Base-by-base conservation (phyloP, 2,113 vertebrate genomes). In the Acrocephalus arundinaceus region DNA sequence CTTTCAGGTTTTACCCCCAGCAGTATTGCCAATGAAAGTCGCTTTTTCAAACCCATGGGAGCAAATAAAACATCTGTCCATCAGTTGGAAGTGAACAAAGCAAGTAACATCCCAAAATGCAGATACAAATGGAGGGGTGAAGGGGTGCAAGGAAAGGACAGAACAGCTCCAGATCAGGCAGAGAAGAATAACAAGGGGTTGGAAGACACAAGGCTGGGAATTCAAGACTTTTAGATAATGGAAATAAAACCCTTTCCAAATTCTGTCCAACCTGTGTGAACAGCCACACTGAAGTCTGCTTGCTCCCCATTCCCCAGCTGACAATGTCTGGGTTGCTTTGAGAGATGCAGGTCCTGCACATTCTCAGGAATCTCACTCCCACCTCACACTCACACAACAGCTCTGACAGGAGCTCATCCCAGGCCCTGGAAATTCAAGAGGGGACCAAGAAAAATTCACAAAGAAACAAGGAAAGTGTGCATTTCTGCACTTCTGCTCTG, bases 11-110 rank as follows among this genome's bases (percentile, higher is more conserved):
- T 73, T 77, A 74, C 3, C 55, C 59, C 4, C 13, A 74, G 51
- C 15, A 39, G 11, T 24, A 39, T 24, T 90, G 18, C 31, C n/a
- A 46, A 7, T 6, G 25, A 33, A 76, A 74, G 21, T 9, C 2
- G 1, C 24, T 68, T 78, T 77, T 63, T 63, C 48, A 81, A 81
- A 30, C 6, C 33, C 57, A 18, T 1, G 6, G n/a, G 10, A 49
- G 28, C 45, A 80, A 84, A 84, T n/a, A 77, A 76, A 82, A 52
- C 33, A 54, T 24, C 12, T 10, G 15, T 15, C 33, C 19, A 22
- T 49, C 48, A 67, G 30, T 0, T 78, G 33, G 48, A 82, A 81
- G 21, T 0, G 0, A 61, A 51, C 9, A 90, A 81, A 81, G 23
- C 39, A 91, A 75, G 11, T 8, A 25, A 35, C 9, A n/a, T 65